Conservation (phyloP, 2,888 invertebrate species). For the Nomada lathburiana region DNA sequence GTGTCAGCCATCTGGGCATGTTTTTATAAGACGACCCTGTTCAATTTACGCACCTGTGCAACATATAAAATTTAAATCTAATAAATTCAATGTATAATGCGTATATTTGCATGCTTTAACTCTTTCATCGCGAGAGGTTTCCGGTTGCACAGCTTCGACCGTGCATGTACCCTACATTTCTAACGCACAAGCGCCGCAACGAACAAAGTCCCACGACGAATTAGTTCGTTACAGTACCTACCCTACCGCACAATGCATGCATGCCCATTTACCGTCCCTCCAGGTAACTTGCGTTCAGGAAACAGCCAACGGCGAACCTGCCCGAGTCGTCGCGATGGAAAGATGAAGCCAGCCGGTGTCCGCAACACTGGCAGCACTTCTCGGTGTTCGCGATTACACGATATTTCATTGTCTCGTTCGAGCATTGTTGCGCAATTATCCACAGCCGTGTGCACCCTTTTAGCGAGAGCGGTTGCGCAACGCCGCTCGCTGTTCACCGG, state of each 20-base stretch:
- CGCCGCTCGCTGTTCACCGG: conserved; percentile 34
- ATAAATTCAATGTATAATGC: too few relatives aligned
- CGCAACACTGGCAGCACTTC: conserved; percentile 35
- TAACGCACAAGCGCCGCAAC: too few relatives aligned
- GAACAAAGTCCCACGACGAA: too few relatives aligned
- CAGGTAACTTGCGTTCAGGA: neutral
- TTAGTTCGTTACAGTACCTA: neutral
- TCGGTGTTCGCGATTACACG: conserved; percentile 57
- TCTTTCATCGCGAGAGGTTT: too few relatives aligned
- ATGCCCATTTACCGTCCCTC: neutral
- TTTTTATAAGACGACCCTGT: too few relatives aligned
- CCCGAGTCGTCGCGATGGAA: conserved; percentile 17
- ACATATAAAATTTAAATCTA: too few relatives aligned
- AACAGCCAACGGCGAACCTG: conserved; percentile 4
- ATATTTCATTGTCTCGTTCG: conserved; percentile 67
- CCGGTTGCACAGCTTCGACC: too few relatives aligned
- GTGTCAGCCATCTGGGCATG: too few relatives aligned
- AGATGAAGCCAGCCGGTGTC: conserved; percentile 38
- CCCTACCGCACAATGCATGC: neutral
- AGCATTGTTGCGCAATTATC: conserved; percentile 68
- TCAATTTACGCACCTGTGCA: too few relatives aligned
- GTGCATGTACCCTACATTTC: too few relatives aligned
- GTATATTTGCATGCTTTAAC: too few relatives aligned
- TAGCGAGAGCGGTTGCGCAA: conserved; percentile 62
- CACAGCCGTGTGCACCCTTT: conserved; percentile 50